phyloP scores from a whole-genome alignment of 1,140 invertebrate genomes.

The honey bee (Apis mellifera) region Amel_HAv3.1 CM009946.2:6764501-6765000 shows the following conservation, averaged over 20 bases:
- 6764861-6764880: too few relatives aligned
- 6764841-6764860: too few relatives aligned
- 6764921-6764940: too few relatives aligned
- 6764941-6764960: too few relatives aligned
- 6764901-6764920: too few relatives aligned
- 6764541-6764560: too few relatives aligned
- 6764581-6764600: neutral
- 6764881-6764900: too few relatives aligned
- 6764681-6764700: neutral
- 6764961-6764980: too few relatives aligned
- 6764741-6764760: constrained; percentile 19
- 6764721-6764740: neutral
- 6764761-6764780: neutral
- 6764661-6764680: neutral
- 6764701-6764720: neutral
- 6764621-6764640: neutral
- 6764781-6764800: too few relatives aligned
- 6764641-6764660: neutral
- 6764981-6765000: too few relatives aligned
- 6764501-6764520: constrained; percentile 18
- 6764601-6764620: neutral
- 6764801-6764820: too few relatives aligned
- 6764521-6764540: neutral
- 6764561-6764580: neutral
- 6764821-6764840: neutral